phyloP scores from a whole-genome alignment of 2,113 vertebrate genomes.

The Rostratula benghalensis region DNA sequence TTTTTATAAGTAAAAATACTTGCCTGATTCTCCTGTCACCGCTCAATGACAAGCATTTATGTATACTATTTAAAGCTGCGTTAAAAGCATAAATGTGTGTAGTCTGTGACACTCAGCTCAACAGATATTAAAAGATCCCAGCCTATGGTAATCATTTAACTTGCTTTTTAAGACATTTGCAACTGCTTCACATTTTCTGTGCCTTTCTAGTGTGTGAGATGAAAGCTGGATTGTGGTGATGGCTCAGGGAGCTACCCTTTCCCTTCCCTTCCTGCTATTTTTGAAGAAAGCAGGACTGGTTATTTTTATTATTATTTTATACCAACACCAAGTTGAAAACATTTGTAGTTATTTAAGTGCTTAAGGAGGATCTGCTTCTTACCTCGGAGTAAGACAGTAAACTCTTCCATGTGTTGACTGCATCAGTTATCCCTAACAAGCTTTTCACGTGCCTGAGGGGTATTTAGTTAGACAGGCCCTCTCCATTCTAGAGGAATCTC shows the following conservation, averaged over 20 bases:
- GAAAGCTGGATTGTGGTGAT: neutral
- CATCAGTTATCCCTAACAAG: neutral
- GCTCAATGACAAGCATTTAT: conserved; percentile 4
- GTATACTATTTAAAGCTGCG: neutral
- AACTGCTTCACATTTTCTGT: conserved; percentile 20
- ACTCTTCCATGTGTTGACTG: conserved; percentile 29
- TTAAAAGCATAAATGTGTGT: conserved; percentile 32
- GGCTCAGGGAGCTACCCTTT: neutral
- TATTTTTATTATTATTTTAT: conserved; percentile 48
- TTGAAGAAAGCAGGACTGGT: neutral
- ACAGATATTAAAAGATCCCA: conserved; percentile 28
- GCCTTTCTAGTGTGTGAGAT: conserved; percentile 4
- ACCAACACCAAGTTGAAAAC: conserved; percentile 24
- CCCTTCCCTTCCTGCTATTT: neutral
- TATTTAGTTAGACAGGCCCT: neutral
- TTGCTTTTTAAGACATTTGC: conserved; percentile 14
- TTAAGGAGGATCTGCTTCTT: conserved; percentile 40
- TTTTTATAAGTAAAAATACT: neutral
- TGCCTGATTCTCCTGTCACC: neutral
- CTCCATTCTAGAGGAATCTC: neutral
- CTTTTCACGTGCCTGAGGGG: neutral
- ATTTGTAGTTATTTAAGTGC: conserved; percentile 57
- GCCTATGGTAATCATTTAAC: conserved; percentile 17
- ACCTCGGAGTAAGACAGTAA: conserved; percentile 36
- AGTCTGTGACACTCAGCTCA: conserved; percentile 14